Percentiles rank a stretch among this genome's conserved stretches.
These are phyloP conservation scores for Steatornis caripensis DNA, from an alignment of 2,113 vertebrate genomes.

Conservation along the genomic window DNA sequence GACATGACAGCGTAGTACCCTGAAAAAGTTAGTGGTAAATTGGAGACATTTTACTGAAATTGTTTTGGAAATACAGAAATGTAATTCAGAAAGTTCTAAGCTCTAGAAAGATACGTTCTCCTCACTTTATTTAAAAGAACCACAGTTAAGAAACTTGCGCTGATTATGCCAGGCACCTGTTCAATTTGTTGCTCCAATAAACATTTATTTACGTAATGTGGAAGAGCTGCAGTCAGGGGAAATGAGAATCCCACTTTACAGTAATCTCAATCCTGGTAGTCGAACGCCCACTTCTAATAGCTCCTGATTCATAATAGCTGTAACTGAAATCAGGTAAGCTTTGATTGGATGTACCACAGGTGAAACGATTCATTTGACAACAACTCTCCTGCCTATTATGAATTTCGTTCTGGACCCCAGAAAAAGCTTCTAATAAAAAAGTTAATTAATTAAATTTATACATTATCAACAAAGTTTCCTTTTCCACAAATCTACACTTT, in stretches of 20 bases:
- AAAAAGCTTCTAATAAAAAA: background rate
- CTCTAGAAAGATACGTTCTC: background rate
- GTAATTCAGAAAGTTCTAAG: background rate
- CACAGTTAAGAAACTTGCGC: background rate
- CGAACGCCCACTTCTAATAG: background rate
- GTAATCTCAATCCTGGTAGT: background rate
- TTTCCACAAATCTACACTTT: background rate
- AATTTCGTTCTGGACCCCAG: background rate
- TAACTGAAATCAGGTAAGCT: background rate
- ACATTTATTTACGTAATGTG: background rate
- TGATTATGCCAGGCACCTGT: background rate
- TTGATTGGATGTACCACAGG: background rate
- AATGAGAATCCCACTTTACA: background rate
- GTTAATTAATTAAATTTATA: background rate
- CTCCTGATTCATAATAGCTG: background rate
- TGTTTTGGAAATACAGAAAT: background rate
- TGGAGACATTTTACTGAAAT: background rate
- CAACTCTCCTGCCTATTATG: background rate
- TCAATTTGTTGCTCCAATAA: background rate
- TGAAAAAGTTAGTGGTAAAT: background rate
- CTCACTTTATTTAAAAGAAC: background rate
- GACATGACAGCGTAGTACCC: background rate
- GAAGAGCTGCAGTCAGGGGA: background rate
- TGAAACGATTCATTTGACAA: background rate
- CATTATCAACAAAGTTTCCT: background rate